These are phyloP conservation scores for Lophochroa leadbeateri DNA, from an alignment of 2,113 vertebrate species.

Conservation along the genomic window DNA sequence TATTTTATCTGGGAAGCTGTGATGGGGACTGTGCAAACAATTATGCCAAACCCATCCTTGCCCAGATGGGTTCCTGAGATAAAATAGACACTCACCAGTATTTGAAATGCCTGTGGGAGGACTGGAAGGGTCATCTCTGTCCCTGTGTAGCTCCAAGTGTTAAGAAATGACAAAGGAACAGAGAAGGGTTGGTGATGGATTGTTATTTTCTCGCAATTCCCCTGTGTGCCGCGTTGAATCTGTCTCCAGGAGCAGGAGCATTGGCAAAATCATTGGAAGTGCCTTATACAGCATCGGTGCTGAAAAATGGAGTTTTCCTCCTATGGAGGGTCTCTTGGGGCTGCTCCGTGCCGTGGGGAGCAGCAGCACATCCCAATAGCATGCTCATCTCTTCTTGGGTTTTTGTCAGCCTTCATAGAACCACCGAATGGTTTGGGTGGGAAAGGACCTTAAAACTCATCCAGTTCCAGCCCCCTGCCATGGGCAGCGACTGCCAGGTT, in stretches of 20 bases:
- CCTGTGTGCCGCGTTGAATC: not conserved
- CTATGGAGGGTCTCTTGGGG: not conserved
- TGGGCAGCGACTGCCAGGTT: not conserved
- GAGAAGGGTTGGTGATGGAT: not conserved
- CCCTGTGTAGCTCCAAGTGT: fast-evolving
- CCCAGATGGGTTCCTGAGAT: not conserved
- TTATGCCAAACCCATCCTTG: not conserved
- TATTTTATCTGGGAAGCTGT: constrained; percentile 3
- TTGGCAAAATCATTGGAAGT: fast-evolving
- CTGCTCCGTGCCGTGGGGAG: not conserved
- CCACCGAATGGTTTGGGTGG: not conserved
- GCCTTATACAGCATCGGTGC: not conserved
- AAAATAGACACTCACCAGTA: not conserved
- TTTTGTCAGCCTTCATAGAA: not conserved
- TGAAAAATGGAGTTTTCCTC: not conserved
- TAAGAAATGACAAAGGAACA: not conserved
- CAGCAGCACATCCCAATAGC: not conserved
- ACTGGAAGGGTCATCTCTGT: not conserved
- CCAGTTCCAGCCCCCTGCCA: not conserved
- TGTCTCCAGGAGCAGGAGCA: not conserved
- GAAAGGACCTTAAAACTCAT: not conserved
- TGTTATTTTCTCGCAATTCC: not conserved
- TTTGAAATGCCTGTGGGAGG: not conserved
- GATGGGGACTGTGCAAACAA: constrained; percentile 8
- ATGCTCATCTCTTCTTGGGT: fast-evolving